phyloP scores from a whole-genome alignment of 2,888 invertebrate species.

The Polyploca ridens region DNA sequence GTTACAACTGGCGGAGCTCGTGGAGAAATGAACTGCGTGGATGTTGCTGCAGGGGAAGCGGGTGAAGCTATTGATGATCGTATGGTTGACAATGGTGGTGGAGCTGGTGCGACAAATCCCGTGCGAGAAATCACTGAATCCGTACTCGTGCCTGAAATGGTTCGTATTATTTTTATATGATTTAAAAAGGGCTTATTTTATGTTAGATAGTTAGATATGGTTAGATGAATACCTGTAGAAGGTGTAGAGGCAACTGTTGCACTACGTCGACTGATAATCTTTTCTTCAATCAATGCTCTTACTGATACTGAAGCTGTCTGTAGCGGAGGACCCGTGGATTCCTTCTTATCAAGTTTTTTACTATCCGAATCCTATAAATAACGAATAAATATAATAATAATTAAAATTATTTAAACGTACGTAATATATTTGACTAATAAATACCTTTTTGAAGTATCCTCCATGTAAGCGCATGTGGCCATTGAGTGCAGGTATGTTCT shows the following conservation, averaged over 20 bases:
- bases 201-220: background rate
- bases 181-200: too few species aligned
- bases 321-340: slow-evolving; percentile 91
- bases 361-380: slow-evolving; percentile 89
- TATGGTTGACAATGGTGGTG: slow-evolving; percentile 72
- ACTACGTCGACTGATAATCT: slow-evolving; percentile 94
- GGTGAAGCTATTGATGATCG: slow-evolving; percentile 66
- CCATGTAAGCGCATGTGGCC: slow-evolving; percentile 99
- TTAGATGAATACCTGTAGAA: slow-evolving; percentile 49
- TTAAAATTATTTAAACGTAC: background rate
- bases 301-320: slow-evolving; percentile 97
- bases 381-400: slow-evolving; percentile 4
- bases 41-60: slow-evolving; percentile 78
- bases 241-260: slow-evolving; percentile 66
- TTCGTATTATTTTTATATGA: background rate
- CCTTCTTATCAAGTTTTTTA: slow-evolving; percentile 94
- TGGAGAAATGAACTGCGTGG: slow-evolving; percentile 73
- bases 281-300: slow-evolving; percentile 95
- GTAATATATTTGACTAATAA: slow-evolving; percentile 2
- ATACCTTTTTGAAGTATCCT: slow-evolving; percentile 97
- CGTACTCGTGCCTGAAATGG: slow-evolving; percentile 52
- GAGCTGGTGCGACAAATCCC: slow-evolving; percentile 75
- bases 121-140: slow-evolving; percentile 60
- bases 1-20: slow-evolving; percentile 71
- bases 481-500: slow-evolving; percentile 98